These are phyloP conservation scores for Trichogramma pretiosum DNA, from an alignment of 1,140 invertebrate genomes.

Conservation along the genomic window DNA sequence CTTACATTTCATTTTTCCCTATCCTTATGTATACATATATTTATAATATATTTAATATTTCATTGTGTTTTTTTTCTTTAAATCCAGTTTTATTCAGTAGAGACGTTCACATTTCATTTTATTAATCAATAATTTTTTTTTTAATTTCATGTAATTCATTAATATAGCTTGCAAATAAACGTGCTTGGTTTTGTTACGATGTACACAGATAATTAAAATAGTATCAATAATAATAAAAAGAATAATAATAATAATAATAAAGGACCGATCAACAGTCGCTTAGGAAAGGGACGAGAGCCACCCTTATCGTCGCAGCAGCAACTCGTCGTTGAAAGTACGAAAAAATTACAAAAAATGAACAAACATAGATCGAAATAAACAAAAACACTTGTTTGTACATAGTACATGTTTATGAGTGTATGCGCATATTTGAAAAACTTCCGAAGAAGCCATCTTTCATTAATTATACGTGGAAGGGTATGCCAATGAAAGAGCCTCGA, in stretches of 20 bases:
- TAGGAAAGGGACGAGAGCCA: conserved; percentile 21
- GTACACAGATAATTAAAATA: no score
- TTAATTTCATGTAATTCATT: conserved; percentile 4
- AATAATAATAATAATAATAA: no score
- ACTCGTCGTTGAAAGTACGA: conserved; percentile 4
- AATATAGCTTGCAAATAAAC: conserved; percentile 18
- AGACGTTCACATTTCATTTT: conserved; percentile 24
- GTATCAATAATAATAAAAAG: no score
- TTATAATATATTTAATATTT: no score
- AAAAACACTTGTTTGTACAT: no score
- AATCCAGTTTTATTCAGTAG: conserved; percentile 31
- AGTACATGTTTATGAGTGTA: no score
- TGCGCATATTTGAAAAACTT: no score
- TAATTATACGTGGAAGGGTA: conserved; percentile 1
- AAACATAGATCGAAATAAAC: no score
- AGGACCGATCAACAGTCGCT: conserved; percentile 21
- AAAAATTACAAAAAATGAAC: conserved; percentile 2
- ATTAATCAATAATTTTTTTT: conserved; percentile 6
- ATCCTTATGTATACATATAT: conserved; percentile 33
- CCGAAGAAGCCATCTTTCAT: no score
- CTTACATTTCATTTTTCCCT: no score
- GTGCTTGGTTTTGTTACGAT: no score
- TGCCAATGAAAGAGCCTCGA: conserved; percentile 14
- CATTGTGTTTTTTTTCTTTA: no score
- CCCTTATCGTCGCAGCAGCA: conserved; percentile 18